phyloP scores from a whole-genome alignment of 1,140 invertebrate genomes.

The Dufourea novaeangliae region DNA sequence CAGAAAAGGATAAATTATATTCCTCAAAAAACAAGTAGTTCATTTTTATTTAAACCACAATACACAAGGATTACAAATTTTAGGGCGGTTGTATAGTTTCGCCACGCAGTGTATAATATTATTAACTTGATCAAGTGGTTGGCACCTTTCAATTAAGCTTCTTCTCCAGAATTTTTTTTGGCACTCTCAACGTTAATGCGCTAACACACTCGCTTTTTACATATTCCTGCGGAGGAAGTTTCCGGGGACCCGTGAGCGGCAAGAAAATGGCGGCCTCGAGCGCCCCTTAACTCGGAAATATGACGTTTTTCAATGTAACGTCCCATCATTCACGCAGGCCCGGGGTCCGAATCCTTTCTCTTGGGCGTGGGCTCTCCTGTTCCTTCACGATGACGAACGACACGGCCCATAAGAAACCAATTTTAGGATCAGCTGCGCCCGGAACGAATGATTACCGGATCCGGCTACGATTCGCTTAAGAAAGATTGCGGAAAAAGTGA shows the following conservation, averaged over 20 bases:
- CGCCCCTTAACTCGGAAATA: conserved; percentile 43
- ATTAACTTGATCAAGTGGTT: too few relatives aligned
- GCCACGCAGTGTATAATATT: too few relatives aligned
- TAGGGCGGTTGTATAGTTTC: too few relatives aligned
- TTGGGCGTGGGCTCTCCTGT: conserved; percentile 9
- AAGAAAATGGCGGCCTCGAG: background rate
- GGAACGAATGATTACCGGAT: conserved; percentile 61
- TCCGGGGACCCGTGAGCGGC: background rate
- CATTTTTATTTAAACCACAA: too few relatives aligned
- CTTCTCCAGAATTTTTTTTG: background rate
- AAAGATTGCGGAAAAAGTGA: conserved; percentile 55
- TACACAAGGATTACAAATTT: too few relatives aligned
- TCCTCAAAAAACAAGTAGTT: too few relatives aligned
- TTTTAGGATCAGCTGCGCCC: conserved; percentile 62
- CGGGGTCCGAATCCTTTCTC: conserved; percentile 30
- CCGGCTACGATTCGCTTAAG: conserved; percentile 44
- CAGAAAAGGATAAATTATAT: too few relatives aligned
- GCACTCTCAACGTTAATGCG: background rate
- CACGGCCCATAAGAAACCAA: conserved; percentile 58
- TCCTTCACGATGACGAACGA: conserved; percentile 55
- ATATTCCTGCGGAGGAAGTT: background rate
- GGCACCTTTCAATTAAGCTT: too few relatives aligned
- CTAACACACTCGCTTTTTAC: background rate
- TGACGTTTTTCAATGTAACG: conserved; percentile 56
- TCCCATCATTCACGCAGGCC: conserved; percentile 10